Conservation (phyloP, 2,888 invertebrate species). For the Dysmachus trigonus region DNA sequence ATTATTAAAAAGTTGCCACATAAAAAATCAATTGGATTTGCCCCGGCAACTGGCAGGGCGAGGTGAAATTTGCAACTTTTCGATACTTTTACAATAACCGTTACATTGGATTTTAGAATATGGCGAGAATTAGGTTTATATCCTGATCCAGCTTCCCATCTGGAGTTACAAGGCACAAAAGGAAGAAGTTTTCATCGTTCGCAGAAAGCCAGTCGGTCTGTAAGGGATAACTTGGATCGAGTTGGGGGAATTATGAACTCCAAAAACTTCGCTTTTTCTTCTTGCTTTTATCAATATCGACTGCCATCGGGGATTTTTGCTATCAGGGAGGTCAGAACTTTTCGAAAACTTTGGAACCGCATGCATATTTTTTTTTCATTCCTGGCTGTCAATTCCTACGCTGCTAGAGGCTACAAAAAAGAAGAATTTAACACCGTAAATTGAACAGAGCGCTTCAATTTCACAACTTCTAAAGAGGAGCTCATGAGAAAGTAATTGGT, state of each 20-base stretch:
- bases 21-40: slow-evolving; percentile 24
- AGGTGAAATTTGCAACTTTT: not conserved
- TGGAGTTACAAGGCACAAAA: not conserved
- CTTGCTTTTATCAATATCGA: not conserved
- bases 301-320: not conserved
- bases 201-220: not conserved
- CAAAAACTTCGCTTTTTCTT: slow-evolving; percentile 5
- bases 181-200: not conserved
- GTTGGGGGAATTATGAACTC: slow-evolving; percentile 12
- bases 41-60: not conserved
- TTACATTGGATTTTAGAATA: not conserved
- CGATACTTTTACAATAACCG: slow-evolving; percentile 17
- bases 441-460: not conserved
- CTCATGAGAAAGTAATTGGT: slow-evolving; percentile 11
- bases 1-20: slow-evolving; percentile 21
- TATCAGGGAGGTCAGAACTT: not conserved
- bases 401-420: not conserved
- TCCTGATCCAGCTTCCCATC: not conserved
- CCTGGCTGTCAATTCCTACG: not conserved
- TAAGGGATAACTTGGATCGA: not conserved
- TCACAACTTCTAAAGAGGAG: not conserved
- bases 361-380: not conserved
- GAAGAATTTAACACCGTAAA: not conserved
- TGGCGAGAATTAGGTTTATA: slow-evolving; percentile 1
- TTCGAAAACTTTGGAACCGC: not conserved